Percentiles rank a stretch among this genome's conserved stretches.
phyloP scores from a whole-genome alignment of 2,797 vertebrate species.

The Orientallactaga sibirica region DNA sequence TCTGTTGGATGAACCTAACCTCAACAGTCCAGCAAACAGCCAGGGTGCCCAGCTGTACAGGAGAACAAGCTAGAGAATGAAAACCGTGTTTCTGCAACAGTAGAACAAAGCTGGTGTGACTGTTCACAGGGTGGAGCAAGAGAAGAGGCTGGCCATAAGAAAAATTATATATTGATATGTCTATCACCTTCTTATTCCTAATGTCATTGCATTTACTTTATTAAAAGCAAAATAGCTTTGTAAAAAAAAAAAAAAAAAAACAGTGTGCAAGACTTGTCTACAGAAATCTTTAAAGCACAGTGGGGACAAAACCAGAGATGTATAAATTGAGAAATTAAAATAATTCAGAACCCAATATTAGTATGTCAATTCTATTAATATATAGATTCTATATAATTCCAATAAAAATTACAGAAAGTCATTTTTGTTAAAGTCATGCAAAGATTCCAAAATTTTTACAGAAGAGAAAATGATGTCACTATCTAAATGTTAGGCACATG shows the following conservation, averaged over 20 bases:
- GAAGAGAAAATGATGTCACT: not conserved
- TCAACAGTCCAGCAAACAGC: constrained; percentile 99
- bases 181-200: constrained; percentile 89
- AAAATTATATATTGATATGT: constrained; percentile 88
- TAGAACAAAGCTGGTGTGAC: constrained; percentile 99
- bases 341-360: not conserved
- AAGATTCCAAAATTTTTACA: not conserved
- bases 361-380: not conserved
- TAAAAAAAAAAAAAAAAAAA: too few species aligned
- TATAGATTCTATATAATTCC: not conserved
- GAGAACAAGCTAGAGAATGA: constrained; percentile 99
- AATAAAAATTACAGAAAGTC: not conserved
- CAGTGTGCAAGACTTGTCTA: too few species aligned
- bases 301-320: not conserved
- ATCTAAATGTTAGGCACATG: not conserved
- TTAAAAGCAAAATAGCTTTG: constrained; percentile 95
- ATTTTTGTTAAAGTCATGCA: not conserved
- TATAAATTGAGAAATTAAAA: not conserved
- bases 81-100: constrained; percentile 99
- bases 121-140: constrained; percentile 95
- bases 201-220: constrained; percentile 94
- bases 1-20: constrained; percentile 99
- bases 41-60: constrained; percentile 99
- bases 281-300: not conserved
- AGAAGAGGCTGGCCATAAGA: constrained; percentile 92